Percentiles rank a stretch among this genome's conserved stretches.
These are phyloP conservation scores for Lochmaea capreae DNA, from an alignment of 2,888 invertebrate species.

Conservation along the genomic window DNA sequence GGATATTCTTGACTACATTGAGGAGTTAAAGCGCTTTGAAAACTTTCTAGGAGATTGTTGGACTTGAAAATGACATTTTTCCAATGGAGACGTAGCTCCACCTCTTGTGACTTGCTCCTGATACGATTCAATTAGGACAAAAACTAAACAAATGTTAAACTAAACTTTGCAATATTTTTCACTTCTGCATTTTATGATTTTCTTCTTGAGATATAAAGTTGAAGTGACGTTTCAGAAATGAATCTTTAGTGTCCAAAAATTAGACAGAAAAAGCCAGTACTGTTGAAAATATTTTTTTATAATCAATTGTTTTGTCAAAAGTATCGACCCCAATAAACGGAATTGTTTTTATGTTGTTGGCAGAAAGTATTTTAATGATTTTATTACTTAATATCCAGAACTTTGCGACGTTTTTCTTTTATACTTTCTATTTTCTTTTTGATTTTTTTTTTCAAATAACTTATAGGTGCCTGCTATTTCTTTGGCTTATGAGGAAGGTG, in stretches of 20 bases:
- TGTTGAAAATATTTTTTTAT: background rate
- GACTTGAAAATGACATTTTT: too few species aligned
- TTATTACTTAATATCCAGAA: constrained; percentile 23
- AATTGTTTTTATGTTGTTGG: constrained; percentile 24
- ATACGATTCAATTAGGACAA: too few species aligned
- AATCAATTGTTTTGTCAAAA: background rate
- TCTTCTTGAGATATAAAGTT: too few species aligned
- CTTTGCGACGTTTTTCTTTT: constrained; percentile 38
- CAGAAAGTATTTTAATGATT: constrained; percentile 23
- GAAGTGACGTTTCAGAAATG: too few species aligned
- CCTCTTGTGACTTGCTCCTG: too few species aligned
- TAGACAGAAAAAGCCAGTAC: background rate
- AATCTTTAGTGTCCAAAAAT: background rate
- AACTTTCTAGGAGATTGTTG: too few species aligned
- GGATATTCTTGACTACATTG: too few species aligned
- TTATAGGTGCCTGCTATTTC: constrained; percentile 89
- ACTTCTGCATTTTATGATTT: too few species aligned
- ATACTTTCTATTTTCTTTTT: constrained; percentile 45
- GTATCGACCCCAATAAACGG: background rate
- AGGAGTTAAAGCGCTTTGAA: too few species aligned
- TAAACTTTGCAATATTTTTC: too few species aligned
- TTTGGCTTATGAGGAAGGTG: constrained; percentile 90
- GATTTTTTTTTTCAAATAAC: constrained; percentile 49
- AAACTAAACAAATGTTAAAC: too few species aligned
- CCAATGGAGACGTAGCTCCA: too few species aligned